These are phyloP conservation scores for Ariolimax columbianus DNA, from an alignment of 2,888 invertebrate genomes.

Conservation along the genomic window DNA sequence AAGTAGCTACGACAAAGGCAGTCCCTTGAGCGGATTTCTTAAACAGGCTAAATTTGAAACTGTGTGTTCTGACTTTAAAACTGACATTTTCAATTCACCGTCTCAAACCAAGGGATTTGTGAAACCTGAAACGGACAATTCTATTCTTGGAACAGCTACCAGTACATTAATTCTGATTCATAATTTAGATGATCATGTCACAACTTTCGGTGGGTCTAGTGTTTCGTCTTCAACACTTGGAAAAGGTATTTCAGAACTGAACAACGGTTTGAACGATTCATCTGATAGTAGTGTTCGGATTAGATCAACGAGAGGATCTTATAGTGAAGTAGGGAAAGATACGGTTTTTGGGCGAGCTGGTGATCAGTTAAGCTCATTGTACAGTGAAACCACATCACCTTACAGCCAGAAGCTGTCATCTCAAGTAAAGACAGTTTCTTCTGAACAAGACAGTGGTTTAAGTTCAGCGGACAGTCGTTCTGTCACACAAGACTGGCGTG, in stretches of 20 bases:
- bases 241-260: not conserved
- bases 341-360: not conserved
- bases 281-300: not conserved
- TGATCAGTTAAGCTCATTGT: not conserved
- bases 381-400: not conserved
- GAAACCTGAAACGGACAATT: not conserved
- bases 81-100: not conserved
- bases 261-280: not conserved
- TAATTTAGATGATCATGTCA: not conserved
- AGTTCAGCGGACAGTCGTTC: not conserved
- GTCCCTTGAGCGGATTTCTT: not conserved
- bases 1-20: not conserved
- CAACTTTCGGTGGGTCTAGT: not conserved
- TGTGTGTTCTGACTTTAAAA: not conserved
- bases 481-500: not conserved
- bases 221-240: not conserved
- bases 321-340: too few species aligned
- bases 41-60: not conserved
- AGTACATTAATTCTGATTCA: not conserved
- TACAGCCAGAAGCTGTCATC: not conserved
- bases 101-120: not conserved
- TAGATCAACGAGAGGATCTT: not conserved
- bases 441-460: too few species aligned
- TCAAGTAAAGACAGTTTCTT: too few species aligned
- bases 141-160: not conserved